Conservation (phyloP, 2,888 invertebrate species). For the Acronicta leporina region DNA sequence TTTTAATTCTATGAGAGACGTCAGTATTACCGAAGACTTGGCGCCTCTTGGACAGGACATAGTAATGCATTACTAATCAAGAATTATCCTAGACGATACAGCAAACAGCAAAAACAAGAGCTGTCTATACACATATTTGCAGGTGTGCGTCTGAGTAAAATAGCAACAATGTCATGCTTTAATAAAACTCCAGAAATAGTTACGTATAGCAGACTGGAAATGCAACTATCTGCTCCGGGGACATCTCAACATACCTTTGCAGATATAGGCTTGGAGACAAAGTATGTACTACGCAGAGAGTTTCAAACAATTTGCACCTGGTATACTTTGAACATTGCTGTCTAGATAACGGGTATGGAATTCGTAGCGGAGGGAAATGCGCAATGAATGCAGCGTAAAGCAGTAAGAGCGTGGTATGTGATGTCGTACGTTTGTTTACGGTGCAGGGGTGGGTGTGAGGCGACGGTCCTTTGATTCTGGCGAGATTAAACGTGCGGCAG, state of each 20-base stretch:
- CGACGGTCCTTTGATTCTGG: constrained; percentile 88
- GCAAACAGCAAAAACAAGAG: constrained; percentile 39
- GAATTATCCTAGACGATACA: constrained; percentile 18
- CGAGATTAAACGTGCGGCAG: constrained; percentile 89
- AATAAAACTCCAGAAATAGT: constrained; percentile 82
- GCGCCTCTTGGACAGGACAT: constrained; percentile 33
- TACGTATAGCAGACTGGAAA: constrained; percentile 81
- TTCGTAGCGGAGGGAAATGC: constrained; percentile 7
- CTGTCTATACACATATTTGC: constrained; percentile 35
- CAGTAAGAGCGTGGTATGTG: constrained; percentile 45
- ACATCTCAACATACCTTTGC: constrained; percentile 82
- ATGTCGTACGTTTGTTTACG: constrained; percentile 63
- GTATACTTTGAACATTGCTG: constrained; percentile 63
- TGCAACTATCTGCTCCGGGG: constrained; percentile 85
- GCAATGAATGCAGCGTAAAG: constrained; percentile 63
- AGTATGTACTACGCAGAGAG: constrained; percentile 72
- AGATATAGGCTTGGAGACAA: constrained; percentile 86
- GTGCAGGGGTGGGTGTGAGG: constrained; percentile 82
- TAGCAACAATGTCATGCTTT: constrained; percentile 78
- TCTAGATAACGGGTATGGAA: constrained; percentile 4
- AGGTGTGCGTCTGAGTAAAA: constrained; percentile 62
- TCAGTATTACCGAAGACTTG: constrained; percentile 3
- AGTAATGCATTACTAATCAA: constrained; percentile 45
- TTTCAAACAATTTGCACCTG: constrained; percentile 66
- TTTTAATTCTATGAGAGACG: neutral